phyloP scores from a whole-genome alignment of 2,113 vertebrate genomes.

The Empidonax alnorum region DNA sequence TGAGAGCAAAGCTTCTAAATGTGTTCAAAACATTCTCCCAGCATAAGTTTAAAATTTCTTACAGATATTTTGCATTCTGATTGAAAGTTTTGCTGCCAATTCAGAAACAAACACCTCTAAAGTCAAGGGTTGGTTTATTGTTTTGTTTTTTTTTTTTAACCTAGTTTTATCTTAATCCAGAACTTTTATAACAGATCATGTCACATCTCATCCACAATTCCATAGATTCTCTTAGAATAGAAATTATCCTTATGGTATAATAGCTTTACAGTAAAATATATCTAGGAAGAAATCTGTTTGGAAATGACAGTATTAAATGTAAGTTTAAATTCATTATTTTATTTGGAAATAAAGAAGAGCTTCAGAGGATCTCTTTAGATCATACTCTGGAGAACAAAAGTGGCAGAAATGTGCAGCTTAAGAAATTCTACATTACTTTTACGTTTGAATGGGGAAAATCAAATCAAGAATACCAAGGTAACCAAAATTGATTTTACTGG shows the following conservation, averaged over 20 bases:
- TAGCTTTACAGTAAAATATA: background rate
- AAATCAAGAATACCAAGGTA: background rate
- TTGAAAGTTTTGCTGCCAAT: background rate
- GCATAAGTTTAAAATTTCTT: background rate
- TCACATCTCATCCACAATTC: background rate
- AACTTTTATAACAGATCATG: background rate
- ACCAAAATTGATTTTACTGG: background rate
- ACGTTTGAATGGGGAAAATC: background rate
- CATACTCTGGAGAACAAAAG: background rate
- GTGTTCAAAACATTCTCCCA: background rate
- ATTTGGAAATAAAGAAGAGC: background rate
- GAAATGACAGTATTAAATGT: background rate
- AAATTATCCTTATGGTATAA: background rate
- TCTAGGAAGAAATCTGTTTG: background rate
- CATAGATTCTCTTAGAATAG: background rate
- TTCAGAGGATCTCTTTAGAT: background rate
- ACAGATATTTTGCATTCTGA: background rate
- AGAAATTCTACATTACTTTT: background rate
- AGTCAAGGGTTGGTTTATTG: background rate
- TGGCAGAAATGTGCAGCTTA: background rate
- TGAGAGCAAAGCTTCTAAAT: background rate
- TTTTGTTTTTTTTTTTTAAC: background rate
- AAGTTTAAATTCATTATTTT: background rate
- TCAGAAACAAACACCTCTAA: background rate
- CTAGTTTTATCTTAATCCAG: background rate